Conservation (phyloP, 2,113 vertebrate genomes). For the Vulpes ferrilata region DNA sequence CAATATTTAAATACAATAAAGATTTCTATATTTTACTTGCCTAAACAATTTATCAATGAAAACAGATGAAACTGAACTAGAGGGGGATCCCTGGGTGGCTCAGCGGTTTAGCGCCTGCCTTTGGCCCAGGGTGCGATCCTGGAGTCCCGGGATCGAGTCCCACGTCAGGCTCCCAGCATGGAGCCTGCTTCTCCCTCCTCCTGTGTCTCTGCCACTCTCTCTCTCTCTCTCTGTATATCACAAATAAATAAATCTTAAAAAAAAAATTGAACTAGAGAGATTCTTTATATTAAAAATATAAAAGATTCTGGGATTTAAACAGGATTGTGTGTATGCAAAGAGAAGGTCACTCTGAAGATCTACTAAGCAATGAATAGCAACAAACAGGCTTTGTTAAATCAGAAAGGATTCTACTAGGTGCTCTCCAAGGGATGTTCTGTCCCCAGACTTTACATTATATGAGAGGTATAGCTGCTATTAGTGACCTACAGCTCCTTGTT, state of each 20-base stretch:
- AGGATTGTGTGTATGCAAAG: conserved; percentile 11
- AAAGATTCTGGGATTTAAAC: conserved; percentile 37
- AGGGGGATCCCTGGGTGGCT: too few species aligned
- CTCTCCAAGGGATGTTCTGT: conserved; percentile 69
- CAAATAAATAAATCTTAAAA: too few species aligned
- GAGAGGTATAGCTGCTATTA: conserved; percentile 57
- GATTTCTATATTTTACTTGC: conserved; percentile 42
- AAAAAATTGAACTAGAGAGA: conserved; percentile 42
- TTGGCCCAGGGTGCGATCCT: too few species aligned
- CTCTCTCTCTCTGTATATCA: too few species aligned
- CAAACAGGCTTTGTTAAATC: conserved; percentile 77
- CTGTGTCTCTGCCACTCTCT: too few species aligned
- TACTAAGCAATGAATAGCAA: conserved; percentile 68
- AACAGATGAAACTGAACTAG: background rate
- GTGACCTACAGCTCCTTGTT: conserved; percentile 64
- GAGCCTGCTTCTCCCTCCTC: too few species aligned
- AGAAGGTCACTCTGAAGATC: conserved; percentile 62
- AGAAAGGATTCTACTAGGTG: conserved; percentile 60
- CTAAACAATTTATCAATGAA: conserved; percentile 62
- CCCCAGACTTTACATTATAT: conserved; percentile 37
- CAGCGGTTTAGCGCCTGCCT: too few species aligned
- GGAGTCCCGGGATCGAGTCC: too few species aligned
- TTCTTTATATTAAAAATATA: conserved; percentile 52
- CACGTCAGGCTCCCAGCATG: too few species aligned
- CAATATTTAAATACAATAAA: conserved; percentile 53